Evolutionary conservation across 2,113 vertebrate genomes (phyloP), one percentile per base, ranked within the genome.

Genomic region (Coreoperca whiteheadi): DNA sequence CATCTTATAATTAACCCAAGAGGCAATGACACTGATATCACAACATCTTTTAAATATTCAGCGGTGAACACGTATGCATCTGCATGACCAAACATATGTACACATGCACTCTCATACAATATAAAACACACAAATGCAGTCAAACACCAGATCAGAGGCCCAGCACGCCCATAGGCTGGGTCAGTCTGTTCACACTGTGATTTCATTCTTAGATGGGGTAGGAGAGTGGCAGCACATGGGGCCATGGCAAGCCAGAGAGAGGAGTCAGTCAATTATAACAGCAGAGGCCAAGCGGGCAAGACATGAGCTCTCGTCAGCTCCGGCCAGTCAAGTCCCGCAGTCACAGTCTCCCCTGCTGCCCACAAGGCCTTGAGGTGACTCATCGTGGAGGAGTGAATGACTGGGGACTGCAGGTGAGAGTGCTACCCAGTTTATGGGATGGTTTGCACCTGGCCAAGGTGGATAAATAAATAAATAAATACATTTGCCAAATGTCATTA

Each of bases 311-410:
- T 61, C 8, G 25, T 73, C 56, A 9, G 61, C 61, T 69, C 71
- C 23, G 43, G 43, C 25, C 65, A 74, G 81, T 78, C 76, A 83
- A 57, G 73, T 86, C 79, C 68, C 75, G 77, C 79, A 67, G 89
- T 70, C 68, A 43, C 71, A 23, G 53, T 81, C 66, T 87, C 85
- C 86, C 91, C 88, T 89, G 81, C 80, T 72, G 87, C 82, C 57
- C 66, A 81, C 71, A 34, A 70, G 74, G 39, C 75, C 71, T 54
- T 66, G 54, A 86, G 59, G 59, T 78, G 74, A 87, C 51, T 85
- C 77, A 80, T 74, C 51, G 8, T 18, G 32, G 43, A 74, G 28
- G 51, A 83, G 32, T 48, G 69, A 41, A 43, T 57, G 63, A 77
- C 73, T 67, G 65, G 43, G 3, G 32, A 78, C 54, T 63, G 70